phyloP scores from a whole-genome alignment of 1,140 invertebrate species.

The Sweltsa coloradensis region DNA sequence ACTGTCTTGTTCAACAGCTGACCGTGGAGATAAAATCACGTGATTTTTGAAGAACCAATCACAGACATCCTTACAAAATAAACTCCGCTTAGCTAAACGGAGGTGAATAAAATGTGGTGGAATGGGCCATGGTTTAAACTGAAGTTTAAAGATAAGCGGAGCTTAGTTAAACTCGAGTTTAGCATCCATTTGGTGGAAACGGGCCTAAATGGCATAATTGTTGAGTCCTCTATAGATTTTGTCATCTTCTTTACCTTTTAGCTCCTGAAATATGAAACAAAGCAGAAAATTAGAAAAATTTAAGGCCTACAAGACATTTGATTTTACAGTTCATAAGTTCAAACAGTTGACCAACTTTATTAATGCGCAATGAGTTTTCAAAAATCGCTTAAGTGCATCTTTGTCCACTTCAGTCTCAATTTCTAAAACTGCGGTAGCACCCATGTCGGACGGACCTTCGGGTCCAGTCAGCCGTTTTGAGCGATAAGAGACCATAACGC shows the following conservation, averaged over 20 bases:
- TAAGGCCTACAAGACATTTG: background rate
- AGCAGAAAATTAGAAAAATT: constrained; percentile 2
- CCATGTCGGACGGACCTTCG: constrained; percentile 70
- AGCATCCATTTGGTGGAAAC: too few relatives aligned
- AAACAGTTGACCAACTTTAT: constrained; percentile 43
- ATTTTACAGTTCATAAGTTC: background rate
- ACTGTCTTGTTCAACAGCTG: too few relatives aligned
- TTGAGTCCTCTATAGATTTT: constrained; percentile 92
- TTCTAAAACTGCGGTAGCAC: constrained; percentile 75
- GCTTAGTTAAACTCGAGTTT: too few relatives aligned
- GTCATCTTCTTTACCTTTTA: constrained; percentile 87
- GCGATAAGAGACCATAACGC: constrained; percentile 49
- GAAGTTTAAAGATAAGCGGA: too few relatives aligned
- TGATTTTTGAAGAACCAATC: too few relatives aligned
- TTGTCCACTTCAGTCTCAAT: constrained; percentile 83
- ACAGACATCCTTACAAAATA: too few relatives aligned
- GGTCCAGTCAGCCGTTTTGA: constrained; percentile 45
- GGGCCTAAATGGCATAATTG: constrained; percentile 88
- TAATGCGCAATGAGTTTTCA: constrained; percentile 80
- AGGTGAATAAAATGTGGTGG: too few relatives aligned
- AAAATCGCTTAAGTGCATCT: constrained; percentile 94
- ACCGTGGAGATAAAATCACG: too few relatives aligned
- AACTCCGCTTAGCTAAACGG: too few relatives aligned
- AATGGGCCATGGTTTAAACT: too few relatives aligned
- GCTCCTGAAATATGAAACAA: constrained; percentile 37